Evolutionary conservation across 2,797 vertebrate species (phyloP), one percentile per base, ranked within the genome.

Genomic region (Onychomys arenicola): DNA sequence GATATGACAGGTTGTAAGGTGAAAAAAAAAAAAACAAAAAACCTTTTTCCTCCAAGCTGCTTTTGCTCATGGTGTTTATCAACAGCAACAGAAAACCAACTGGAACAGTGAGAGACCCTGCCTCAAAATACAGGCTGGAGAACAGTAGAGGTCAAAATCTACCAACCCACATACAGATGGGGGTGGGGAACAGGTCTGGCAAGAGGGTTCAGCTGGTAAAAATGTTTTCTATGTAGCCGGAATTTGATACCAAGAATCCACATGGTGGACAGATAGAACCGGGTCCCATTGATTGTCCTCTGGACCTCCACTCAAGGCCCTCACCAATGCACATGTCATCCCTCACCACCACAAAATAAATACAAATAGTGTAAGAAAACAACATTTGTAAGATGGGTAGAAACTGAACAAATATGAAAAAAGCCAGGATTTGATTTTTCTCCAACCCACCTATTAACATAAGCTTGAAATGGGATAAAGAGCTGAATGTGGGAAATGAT

Each of bases 371-470:
- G 27, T n/a, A 65, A 84, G 40, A 84, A 84, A 32, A 85, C 49
- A 46, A n/a, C n/a, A 67, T 4, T 2, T 71, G 16, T 29, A 3
- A 71, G 71, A 69, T 52, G 34, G 57, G 14, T 63, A 91, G 55
- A 49, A 81, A 97, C 16, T 69, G 17, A 46, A 87, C 67, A 90
- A 96, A 91, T 49, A 46, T n/a, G 57, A 55, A 73, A 37, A 69
- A 73, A 29, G n/a, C 2, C 67, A 73, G 49, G 9, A 57, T 34
- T 85, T 67, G 46, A 67, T 85, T 67, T 85, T 85, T 67, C 16
- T 25, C 5, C 29, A 67, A 49, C 23, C 21, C 25, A 40, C 23
- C n/a, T 82, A 27, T 82, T 61, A 82, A 59, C 57, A 59, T 83
- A 25, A 67, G 49, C 65, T 21, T 88, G 67, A 69, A 73, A 63